These are phyloP conservation scores for Stenodera caucasica DNA, from an alignment of 2,888 invertebrate genomes.

Conservation along the genomic window DNA sequence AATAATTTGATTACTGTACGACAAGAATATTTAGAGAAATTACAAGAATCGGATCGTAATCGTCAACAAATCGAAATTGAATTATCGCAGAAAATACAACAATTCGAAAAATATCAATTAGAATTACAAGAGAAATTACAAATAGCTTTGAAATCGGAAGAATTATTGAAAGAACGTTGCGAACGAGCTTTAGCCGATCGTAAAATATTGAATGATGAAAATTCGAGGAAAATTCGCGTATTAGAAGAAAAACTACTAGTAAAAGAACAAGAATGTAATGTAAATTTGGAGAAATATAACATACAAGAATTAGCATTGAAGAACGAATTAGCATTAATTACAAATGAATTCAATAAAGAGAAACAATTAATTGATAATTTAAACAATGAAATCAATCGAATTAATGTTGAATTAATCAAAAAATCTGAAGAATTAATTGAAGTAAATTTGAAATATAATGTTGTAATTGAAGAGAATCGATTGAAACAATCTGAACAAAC, in stretches of 20 bases:
- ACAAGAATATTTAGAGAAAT: slow-evolving; percentile 38
- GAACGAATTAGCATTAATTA: slow-evolving; percentile 4
- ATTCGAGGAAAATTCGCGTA: slow-evolving; percentile 9
- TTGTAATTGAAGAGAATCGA: slow-evolving; percentile 30
- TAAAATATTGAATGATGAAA: slow-evolving; percentile 14
- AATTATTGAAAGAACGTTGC: slow-evolving; percentile 13
- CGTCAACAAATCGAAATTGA: slow-evolving; percentile 23
- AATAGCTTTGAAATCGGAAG: slow-evolving; percentile 23
- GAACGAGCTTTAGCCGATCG: slow-evolving; percentile 12
- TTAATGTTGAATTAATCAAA: slow-evolving; percentile 24
- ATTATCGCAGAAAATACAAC: slow-evolving; percentile 23
- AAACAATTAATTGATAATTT: slow-evolving; percentile 22
- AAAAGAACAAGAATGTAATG: slow-evolving; percentile 12
- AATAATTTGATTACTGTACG: slow-evolving; percentile 33
- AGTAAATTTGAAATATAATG: slow-evolving; percentile 49
- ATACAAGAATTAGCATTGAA: slow-evolving; percentile 13
- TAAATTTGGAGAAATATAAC: background rate
- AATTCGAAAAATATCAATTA: slow-evolving; percentile 1
- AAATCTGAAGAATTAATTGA: slow-evolving; percentile 25
- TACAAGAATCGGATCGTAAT: slow-evolving; percentile 34
- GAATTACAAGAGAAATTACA: slow-evolving; percentile 36
- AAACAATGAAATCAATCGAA: slow-evolving; percentile 19
- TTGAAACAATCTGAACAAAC: slow-evolving; percentile 4
- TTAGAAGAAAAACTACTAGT: slow-evolving; percentile 13
- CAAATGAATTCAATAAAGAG: slow-evolving; percentile 15